phyloP scores from a whole-genome alignment of 2,888 invertebrate species.

The Lasioglossum malachurum region DNA sequence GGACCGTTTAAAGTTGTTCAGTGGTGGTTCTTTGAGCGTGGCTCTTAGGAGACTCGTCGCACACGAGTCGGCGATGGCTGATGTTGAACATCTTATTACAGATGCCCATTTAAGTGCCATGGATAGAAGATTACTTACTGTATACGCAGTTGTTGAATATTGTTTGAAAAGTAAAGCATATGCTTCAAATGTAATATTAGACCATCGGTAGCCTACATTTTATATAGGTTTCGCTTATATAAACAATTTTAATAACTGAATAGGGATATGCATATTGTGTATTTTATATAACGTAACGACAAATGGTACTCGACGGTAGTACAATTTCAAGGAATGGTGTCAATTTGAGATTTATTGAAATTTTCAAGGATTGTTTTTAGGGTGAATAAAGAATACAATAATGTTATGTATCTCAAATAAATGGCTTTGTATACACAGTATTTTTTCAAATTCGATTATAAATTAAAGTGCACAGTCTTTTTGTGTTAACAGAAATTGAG shows the following conservation, averaged over 20 bases:
- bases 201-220: conserved; percentile 70
- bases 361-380: conserved; percentile 25
- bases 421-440: conserved; percentile 25
- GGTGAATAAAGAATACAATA: conserved; percentile 4
- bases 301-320: neutral
- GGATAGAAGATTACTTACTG: conserved; percentile 90
- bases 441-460: neutral
- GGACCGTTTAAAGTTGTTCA: conserved; percentile 89
- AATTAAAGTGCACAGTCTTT: neutral
- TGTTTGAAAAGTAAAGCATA: conserved; percentile 87
- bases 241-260: conserved; percentile 21
- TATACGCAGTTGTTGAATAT: conserved; percentile 92
- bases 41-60: conserved; percentile 86
- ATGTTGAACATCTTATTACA: conserved; percentile 88
- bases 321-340: conserved; percentile 22
- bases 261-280: conserved; percentile 16
- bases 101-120: conserved; percentile 91
- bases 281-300: conserved; percentile 17
- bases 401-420: conserved; percentile 38
- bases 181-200: conserved; percentile 80
- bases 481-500: too few species aligned
- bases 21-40: conserved; percentile 90
- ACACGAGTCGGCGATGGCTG: conserved; percentile 85
- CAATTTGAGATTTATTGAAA: conserved; percentile 13
- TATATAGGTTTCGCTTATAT: conserved; percentile 13